phyloP scores from a whole-genome alignment of 2,113 vertebrate species.

The Carlito syrichta region DNA sequence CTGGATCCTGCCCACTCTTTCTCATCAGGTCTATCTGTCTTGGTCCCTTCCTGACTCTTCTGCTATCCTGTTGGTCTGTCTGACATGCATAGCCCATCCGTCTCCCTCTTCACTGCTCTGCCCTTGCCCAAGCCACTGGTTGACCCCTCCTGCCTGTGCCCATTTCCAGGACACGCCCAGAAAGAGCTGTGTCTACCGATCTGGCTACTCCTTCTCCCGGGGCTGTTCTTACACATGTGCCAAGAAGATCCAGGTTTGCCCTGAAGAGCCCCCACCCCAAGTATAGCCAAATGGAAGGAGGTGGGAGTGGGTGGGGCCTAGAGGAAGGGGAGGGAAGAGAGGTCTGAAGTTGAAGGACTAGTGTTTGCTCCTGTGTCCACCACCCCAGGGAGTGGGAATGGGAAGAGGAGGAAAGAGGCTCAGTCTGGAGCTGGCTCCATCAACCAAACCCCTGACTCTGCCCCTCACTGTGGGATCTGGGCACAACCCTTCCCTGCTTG shows the following conservation, averaged over 20 bases:
- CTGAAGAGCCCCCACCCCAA: not conserved
- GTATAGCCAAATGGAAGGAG: not conserved
- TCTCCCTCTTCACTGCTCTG: not conserved
- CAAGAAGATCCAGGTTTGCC: slow-evolving; percentile 73
- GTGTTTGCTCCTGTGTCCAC: not conserved
- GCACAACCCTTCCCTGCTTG: not conserved
- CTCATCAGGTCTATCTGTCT: rapidly evolving
- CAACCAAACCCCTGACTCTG: not conserved
- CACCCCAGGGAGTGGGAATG: rapidly evolving
- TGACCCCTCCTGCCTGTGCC: not conserved
- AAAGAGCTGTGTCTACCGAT: slow-evolving; percentile 69
- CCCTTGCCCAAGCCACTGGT: not conserved
- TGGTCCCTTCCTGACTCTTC: not conserved
- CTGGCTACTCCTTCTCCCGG: slow-evolving; percentile 52
- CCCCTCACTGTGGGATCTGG: rapidly evolving
- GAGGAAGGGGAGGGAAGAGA: not conserved
- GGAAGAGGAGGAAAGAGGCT: not conserved
- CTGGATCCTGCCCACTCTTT: not conserved
- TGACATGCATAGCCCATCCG: not conserved
- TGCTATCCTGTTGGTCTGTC: not conserved
- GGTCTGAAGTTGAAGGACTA: not conserved
- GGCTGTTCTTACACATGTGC: slow-evolving; percentile 70
- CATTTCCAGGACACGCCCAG: slow-evolving; percentile 50
- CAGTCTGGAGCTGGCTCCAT: not conserved
- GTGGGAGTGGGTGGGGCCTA: no score